A percentile compares a stretch with the other conserved stretches of the same genome.
phyloP scores from a whole-genome alignment of 2,113 vertebrate genomes.

The Halcyon malimbica region DNA sequence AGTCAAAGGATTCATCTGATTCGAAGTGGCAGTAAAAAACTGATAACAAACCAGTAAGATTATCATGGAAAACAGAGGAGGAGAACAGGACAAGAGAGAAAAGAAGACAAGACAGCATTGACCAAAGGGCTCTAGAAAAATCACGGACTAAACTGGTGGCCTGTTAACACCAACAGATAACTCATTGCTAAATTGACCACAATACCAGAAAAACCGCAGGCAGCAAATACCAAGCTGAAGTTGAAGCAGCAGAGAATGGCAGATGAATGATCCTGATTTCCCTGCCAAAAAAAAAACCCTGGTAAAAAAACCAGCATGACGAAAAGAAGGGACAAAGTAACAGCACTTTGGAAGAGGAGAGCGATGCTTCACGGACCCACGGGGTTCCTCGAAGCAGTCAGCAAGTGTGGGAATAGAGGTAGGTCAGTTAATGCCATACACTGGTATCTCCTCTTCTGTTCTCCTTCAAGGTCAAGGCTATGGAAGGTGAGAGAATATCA shows the following conservation, averaged over 20 bases:
- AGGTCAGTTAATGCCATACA: background rate
- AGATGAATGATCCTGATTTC: background rate
- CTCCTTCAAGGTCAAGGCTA: background rate
- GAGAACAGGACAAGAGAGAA: background rate
- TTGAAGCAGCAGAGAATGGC: background rate
- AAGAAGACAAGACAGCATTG: background rate
- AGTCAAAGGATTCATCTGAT: background rate
- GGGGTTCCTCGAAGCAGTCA: background rate
- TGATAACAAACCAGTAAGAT: background rate
- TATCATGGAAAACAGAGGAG: background rate
- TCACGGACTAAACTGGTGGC: background rate
- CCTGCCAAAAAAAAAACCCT: background rate
- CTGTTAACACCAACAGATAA: background rate
- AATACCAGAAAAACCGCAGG: background rate
- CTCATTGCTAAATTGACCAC: background rate
- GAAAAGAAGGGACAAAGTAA: background rate
- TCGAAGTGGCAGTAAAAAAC: background rate
- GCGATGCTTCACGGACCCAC: background rate
- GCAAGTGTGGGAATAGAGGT: background rate
- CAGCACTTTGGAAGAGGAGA: background rate
- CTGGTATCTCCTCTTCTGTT: background rate
- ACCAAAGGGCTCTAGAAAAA: background rate
- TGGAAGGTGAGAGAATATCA: background rate
- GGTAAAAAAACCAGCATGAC: background rate
- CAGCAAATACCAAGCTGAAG: background rate